These are phyloP conservation scores for Crypturellus undulatus DNA, from an alignment of 2,113 vertebrate genomes.

Conservation along the genomic window DNA sequence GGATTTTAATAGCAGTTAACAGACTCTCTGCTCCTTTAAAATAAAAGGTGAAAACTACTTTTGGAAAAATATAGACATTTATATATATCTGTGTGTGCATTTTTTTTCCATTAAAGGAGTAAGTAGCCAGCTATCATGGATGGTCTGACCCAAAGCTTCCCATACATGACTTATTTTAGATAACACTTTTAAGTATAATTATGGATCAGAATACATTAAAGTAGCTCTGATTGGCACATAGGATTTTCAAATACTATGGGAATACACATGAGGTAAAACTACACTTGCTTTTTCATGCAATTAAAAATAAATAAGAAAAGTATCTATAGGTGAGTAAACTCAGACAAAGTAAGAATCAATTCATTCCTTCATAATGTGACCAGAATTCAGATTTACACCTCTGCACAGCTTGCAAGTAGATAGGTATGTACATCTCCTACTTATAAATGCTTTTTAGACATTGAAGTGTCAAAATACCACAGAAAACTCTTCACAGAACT, in stretches of 20 bases:
- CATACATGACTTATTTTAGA: background rate
- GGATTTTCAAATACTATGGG: background rate
- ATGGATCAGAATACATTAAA: background rate
- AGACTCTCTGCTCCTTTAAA: background rate
- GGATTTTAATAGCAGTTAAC: background rate
- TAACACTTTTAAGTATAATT: background rate
- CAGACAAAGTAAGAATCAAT: background rate
- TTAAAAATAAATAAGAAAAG: background rate
- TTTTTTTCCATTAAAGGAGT: background rate
- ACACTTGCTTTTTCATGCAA: background rate
- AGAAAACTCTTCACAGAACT: background rate
- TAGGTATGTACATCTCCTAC: background rate
- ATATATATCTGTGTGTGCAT: too few relatives aligned
- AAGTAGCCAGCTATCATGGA: background rate
- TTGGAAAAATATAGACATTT: too few relatives aligned
- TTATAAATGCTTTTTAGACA: background rate
- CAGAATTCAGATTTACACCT: background rate
- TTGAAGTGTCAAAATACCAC: background rate
- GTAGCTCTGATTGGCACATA: background rate
- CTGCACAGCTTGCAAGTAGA: background rate
- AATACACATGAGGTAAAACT: background rate
- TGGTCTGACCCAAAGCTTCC: background rate
- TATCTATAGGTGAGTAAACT: background rate
- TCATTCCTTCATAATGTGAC: background rate
- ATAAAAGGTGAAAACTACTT: background rate